Evolutionary conservation across 2,113 vertebrate species (phyloP), one percentile per base, ranked within the genome.

Genomic region (Thamnaconus septentrionalis): DNA sequence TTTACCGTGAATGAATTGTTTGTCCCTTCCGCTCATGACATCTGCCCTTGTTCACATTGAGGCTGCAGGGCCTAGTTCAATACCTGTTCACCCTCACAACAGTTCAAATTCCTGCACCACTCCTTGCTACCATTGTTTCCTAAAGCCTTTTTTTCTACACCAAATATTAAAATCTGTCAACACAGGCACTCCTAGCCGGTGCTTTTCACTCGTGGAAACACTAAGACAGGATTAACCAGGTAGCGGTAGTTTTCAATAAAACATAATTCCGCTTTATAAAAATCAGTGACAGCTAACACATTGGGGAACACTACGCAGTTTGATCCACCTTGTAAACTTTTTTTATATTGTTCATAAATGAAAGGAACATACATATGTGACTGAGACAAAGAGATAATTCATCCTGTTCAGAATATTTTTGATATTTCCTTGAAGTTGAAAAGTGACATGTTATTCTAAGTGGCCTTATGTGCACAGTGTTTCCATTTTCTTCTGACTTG

Each of bases 401-500:
- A 31, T 31, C 18, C 18, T 31, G 18, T 31, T 31, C 18, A 31
- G 18, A 31, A 31, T 31, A 31, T 31, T 31, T 31, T 31, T 31
- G 39, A 31, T 40, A 39, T 4, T 41, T 40, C 4, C 41, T 56
- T 41, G 42, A 10, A 9, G 8, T 41, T 5, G 6, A 41, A 42
- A 41, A 56, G 39, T 11, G 10, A 41, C 9, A 41, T 56, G 40
- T 56, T 56, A 40, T 9, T 40, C 42, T 56, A 76, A 79, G 69
- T 78, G 64, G 76, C 51, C 59, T 60, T 78, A 31, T 58, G 72
- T 87, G 65, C 40, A 2, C 61, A 57, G 42, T 69, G 53, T 80
- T 80, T 76, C 1, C 4, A 43, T 80, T 42, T 31, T 31, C 59
- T 59, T 41, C 11, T 53, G 52, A 56, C 67, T 59, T 64, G 59